A percentile compares a stretch with the other conserved stretches of the same genome.
These are phyloP conservation scores for Enteromius viviparus DNA, from an alignment of 2,797 vertebrate species.

Conservation along the genomic window DNA sequence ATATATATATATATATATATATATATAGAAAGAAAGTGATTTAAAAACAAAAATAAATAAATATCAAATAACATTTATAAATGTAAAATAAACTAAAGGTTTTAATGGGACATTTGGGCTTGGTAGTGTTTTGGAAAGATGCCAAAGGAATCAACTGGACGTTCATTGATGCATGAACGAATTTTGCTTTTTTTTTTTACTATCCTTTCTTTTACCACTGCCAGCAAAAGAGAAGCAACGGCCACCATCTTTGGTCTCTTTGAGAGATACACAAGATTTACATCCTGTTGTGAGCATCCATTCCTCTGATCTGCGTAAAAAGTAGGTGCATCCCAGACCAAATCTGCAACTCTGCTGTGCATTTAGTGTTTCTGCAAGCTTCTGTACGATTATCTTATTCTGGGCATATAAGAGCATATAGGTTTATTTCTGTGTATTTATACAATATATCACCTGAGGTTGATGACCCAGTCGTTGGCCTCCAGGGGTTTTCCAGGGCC, in stretches of 20 bases:
- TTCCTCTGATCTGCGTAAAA: slow-evolving; percentile 6
- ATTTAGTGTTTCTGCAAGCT: neutral
- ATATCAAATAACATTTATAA: neutral
- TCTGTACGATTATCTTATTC: neutral
- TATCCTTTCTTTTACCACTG: slow-evolving; percentile 2
- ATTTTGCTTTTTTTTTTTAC: neutral
- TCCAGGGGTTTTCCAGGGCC: slow-evolving; percentile 58
- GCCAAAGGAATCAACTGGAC: neutral
- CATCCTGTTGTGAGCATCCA: slow-evolving; percentile 37
- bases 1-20: neutral
- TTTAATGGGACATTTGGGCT: neutral
- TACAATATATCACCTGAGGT: slow-evolving; percentile 65
- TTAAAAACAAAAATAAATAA: neutral
- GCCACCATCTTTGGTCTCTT: slow-evolving; percentile 2
- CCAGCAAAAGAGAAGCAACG: slow-evolving; percentile 7
- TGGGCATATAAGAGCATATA: neutral
- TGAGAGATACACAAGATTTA: slow-evolving; percentile 19
- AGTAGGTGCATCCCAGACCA: slow-evolving; percentile 6
- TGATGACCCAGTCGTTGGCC: slow-evolving; percentile 39
- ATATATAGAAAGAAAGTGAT: neutral
- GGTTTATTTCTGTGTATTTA: neutral
- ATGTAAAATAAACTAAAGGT: no score
- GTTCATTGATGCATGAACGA: neutral
- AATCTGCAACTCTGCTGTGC: neutral
- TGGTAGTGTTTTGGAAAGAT: neutral